Conservation (phyloP, 2,113 vertebrate genomes). For the Turdus rufiventris region DNA sequence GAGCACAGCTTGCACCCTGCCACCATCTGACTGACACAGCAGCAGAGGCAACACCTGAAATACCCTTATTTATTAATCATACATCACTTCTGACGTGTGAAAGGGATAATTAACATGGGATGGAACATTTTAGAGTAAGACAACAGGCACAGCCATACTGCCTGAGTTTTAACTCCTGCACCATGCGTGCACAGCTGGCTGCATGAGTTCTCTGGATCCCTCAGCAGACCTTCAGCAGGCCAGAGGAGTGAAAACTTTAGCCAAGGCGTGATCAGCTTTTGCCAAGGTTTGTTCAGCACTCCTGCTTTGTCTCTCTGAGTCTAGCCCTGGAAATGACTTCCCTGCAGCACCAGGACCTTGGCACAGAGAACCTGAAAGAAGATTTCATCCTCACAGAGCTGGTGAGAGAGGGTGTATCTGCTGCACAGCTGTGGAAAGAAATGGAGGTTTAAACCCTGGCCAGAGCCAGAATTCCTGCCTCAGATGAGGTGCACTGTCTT, state of each 20-base stretch:
- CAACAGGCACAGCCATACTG: rapidly evolving
- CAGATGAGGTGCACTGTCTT: rapidly evolving
- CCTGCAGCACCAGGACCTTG: rapidly evolving
- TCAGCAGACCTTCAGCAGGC: not conserved
- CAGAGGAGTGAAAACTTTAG: not conserved
- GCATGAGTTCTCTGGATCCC: not conserved
- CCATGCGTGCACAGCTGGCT: rapidly evolving
- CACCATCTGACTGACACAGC: not conserved
- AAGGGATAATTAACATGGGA: not conserved
- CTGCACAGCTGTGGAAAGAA: not conserved
- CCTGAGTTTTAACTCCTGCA: not conserved
- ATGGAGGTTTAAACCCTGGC: not conserved
- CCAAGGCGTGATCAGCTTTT: not conserved
- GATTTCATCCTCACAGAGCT: not conserved
- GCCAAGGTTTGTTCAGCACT: not conserved
- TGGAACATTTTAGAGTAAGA: not conserved
- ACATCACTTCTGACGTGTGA: not conserved
- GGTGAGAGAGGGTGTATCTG: not conserved
- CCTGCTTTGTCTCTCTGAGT: not conserved
- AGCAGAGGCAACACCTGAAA: not conserved
- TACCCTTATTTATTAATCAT: not conserved
- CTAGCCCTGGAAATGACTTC: not conserved
- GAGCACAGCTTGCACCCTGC: not conserved
- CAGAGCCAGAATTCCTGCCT: not conserved
- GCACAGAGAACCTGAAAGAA: not conserved